A percentile compares a stretch with the other conserved stretches of the same genome.
Evolutionary conservation across 2,888 invertebrate species (phyloP).

Genomic region (Trissolcus brochymenae): DNA sequence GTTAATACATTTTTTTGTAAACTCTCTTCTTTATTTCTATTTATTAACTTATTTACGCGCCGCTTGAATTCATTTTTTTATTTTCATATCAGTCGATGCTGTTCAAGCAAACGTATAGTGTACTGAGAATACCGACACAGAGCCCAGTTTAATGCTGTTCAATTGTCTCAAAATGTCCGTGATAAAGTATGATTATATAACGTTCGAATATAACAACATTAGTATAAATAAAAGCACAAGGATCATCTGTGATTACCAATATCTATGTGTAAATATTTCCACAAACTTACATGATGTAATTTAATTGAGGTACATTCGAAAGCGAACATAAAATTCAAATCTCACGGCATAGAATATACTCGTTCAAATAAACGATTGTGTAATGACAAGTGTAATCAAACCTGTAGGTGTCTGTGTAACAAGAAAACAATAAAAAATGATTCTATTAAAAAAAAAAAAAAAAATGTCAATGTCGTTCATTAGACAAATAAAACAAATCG

Average conservation of each 20-base stretch:
- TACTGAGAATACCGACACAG: neutral
- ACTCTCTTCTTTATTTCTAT: neutral
- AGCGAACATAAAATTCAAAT: conserved; percentile 43
- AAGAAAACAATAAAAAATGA: conserved; percentile 54
- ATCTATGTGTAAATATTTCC: conserved; percentile 59
- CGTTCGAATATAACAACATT: conserved; percentile 50
- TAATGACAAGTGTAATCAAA: conserved; percentile 58
- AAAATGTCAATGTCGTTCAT: too few relatives aligned
- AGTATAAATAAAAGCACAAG: conserved; percentile 58
- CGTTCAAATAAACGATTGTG: conserved; percentile 58
- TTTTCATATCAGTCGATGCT: conserved; percentile 2
- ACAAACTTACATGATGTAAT: conserved; percentile 56
- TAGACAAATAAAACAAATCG: too few relatives aligned
- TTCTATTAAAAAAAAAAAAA: conserved; percentile 46
- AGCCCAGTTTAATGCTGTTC: conserved; percentile 24
- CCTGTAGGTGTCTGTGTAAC: conserved; percentile 60
- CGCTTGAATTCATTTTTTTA: neutral
- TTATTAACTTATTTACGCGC: neutral
- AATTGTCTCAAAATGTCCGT: conserved; percentile 53
- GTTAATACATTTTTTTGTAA: neutral
- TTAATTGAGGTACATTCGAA: conserved; percentile 48
- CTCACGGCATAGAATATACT: conserved; percentile 57
- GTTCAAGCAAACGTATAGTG: neutral
- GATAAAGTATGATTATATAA: conserved; percentile 32
- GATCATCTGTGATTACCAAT: conserved; percentile 59